A percentile compares a stretch with the other conserved stretches of the same genome.
These are phyloP conservation scores for Regulus satrapa DNA, from an alignment of 2,113 vertebrate species.

Conservation along the genomic window DNA sequence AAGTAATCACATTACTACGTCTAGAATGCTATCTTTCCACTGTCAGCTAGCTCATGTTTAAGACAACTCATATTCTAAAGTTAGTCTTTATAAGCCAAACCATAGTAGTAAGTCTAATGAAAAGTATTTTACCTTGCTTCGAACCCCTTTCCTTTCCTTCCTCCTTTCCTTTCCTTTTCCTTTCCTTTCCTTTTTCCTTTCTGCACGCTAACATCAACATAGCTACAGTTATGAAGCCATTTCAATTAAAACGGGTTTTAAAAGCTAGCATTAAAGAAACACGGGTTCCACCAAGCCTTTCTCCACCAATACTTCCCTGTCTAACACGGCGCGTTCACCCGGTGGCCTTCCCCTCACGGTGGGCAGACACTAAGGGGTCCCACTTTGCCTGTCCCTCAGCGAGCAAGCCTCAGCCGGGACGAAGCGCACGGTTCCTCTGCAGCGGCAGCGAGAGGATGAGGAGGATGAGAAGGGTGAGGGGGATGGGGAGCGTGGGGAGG, in stretches of 20 bases:
- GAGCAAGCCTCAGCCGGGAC: neutral
- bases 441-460: neutral
- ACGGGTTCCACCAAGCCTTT: neutral
- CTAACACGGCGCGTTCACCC: neutral
- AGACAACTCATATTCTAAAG: neutral
- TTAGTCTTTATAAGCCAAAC: neutral
- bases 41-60: neutral
- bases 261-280: neutral
- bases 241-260: neutral
- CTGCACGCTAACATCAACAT: neutral
- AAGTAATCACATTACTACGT: neutral
- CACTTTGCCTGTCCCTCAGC: neutral
- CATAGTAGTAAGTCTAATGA: rapidly evolving
- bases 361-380: neutral
- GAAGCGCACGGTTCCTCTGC: neutral
- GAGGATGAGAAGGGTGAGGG: too few relatives aligned
- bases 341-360: neutral
- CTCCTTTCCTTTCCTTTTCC: neutral
- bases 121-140: neutral
- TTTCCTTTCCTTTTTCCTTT: neutral
- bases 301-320: neutral
- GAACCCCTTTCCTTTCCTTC: neutral
- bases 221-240: neutral
- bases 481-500: too few relatives aligned
- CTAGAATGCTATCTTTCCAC: neutral